These are phyloP conservation scores for Stenurella melanura DNA, from an alignment of 2,888 invertebrate species.

Conservation along the genomic window DNA sequence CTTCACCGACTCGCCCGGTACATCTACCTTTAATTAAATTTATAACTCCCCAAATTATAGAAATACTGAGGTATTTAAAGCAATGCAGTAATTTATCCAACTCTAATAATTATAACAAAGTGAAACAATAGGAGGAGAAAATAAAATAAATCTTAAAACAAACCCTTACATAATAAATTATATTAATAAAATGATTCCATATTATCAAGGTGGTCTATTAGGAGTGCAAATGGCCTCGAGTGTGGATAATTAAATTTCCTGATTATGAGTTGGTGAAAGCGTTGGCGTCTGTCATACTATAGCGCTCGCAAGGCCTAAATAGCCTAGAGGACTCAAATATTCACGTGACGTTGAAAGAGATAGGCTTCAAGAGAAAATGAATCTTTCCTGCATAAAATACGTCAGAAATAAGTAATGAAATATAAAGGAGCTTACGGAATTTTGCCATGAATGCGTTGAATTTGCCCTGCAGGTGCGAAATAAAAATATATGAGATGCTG, in stretches of 20 bases:
- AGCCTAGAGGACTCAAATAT: constrained; percentile 8
- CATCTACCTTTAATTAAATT: no score
- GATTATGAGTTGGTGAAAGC: constrained; percentile 19
- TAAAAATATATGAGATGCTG: neutral
- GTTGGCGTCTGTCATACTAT: constrained; percentile 22
- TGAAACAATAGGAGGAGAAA: neutral
- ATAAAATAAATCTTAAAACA: constrained; percentile 3
- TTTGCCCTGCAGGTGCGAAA: neutral
- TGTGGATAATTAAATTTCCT: constrained; percentile 29
- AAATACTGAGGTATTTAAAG: no score
- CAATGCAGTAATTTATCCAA: no score
- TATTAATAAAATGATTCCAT: neutral
- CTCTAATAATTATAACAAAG: neutral
- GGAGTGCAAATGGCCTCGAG: neutral
- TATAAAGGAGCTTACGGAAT: neutral
- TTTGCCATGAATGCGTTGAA: neutral
- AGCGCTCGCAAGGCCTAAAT: constrained; percentile 17
- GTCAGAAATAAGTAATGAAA: constrained; percentile 1
- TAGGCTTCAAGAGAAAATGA: constrained; percentile 3
- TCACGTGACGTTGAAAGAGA: constrained; percentile 6
- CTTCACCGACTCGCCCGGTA: no score
- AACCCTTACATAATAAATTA: neutral
- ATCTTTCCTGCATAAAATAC: neutral
- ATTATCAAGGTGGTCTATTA: constrained; percentile 23
- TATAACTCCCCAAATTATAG: no score